These are phyloP conservation scores for Anoura caudifer DNA, from an alignment of 2,113 vertebrate genomes.

Conservation along the genomic window DNA sequence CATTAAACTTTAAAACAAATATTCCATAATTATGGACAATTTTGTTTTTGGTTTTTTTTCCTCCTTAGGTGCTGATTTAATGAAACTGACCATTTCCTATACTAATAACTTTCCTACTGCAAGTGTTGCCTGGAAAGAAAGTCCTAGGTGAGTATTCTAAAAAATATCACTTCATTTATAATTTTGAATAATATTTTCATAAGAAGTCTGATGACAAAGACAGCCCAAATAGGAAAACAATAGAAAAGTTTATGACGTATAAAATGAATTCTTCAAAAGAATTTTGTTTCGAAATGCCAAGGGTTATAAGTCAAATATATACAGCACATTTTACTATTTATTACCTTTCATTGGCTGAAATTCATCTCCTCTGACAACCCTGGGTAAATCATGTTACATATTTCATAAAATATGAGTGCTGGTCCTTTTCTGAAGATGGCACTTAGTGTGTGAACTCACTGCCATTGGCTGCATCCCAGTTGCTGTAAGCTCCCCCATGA, in stretches of 20 bases:
- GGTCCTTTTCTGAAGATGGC: conserved; percentile 80
- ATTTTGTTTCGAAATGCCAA: conserved; percentile 92
- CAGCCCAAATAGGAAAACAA: conserved; percentile 79
- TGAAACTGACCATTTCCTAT: conserved; percentile 68
- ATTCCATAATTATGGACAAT: conserved; percentile 68
- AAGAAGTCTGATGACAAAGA: conserved; percentile 76
- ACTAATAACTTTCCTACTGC: conserved; percentile 67
- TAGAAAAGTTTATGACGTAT: conserved; percentile 82
- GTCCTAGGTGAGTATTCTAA: conserved; percentile 61
- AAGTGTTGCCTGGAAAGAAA: conserved; percentile 55
- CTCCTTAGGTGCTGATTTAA: conserved; percentile 63
- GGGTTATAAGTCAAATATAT: conserved; percentile 95
- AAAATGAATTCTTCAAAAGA: conserved; percentile 86
- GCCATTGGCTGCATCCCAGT: conserved; percentile 83
- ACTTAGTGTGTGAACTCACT: conserved; percentile 82
- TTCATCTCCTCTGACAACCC: conserved; percentile 95
- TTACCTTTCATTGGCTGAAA: conserved; percentile 92
- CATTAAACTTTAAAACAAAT: conserved; percentile 56
- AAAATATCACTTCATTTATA: conserved; percentile 78
- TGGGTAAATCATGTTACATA: conserved; percentile 92
- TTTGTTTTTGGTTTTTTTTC: neutral
- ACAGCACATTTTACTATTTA: conserved; percentile 94
- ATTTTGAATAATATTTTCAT: conserved; percentile 73
- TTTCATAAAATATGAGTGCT: conserved; percentile 90
- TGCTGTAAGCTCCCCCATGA: conserved; percentile 85